A percentile compares a stretch with the other conserved stretches of the same genome.
Conservation (phyloP, 2,113 vertebrate species). For the Saguinus imperator region DNA sequence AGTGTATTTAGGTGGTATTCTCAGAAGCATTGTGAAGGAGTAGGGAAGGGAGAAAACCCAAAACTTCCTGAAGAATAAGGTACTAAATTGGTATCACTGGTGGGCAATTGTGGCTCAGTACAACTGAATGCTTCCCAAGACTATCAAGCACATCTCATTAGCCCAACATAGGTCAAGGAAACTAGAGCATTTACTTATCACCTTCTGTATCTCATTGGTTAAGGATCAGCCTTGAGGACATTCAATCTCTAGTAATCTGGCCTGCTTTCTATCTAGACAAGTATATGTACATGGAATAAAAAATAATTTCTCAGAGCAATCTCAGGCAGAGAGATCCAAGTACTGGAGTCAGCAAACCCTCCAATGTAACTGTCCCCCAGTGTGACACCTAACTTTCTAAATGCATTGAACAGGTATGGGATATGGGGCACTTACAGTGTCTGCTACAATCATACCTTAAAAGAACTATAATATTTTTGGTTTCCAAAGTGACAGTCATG, state of each 20-base stretch:
- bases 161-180: not conserved
- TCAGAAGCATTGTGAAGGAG: not conserved
- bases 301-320: not conserved
- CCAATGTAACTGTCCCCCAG: not conserved
- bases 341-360: not conserved
- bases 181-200: not conserved
- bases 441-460: not conserved
- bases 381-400: not conserved
- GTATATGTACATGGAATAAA: not conserved
- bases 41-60: not conserved
- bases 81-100: accelerated
- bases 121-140: not conserved
- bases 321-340: not conserved
- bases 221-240: not conserved
- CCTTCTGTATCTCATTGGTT: not conserved
- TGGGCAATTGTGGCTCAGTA: no score
- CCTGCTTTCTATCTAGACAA: no score
- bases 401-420: not conserved
- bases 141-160: accelerated
- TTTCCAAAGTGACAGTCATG: not conserved
- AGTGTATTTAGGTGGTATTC: not conserved
- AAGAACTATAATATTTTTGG: not conserved
- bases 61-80: not conserved
- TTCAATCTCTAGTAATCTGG: not conserved
- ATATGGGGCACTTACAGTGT: no score